These are phyloP conservation scores for Acleris laterana DNA, from an alignment of 2,888 invertebrate genomes.

Conservation along the genomic window DNA sequence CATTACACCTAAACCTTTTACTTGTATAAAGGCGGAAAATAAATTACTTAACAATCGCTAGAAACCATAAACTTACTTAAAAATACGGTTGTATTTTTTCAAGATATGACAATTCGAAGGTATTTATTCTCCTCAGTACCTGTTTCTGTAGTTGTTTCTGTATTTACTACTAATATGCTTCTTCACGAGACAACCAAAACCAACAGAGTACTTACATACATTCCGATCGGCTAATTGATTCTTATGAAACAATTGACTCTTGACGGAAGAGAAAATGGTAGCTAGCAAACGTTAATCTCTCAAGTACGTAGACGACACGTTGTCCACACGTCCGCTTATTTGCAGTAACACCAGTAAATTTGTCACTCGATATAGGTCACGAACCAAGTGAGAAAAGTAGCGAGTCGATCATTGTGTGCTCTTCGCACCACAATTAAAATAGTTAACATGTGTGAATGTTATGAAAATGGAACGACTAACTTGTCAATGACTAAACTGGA, in stretches of 20 bases:
- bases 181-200: too few relatives aligned
- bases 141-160: too few relatives aligned
- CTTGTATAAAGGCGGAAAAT: constrained; percentile 7
- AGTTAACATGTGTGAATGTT: constrained; percentile 54
- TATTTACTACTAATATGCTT: too few relatives aligned
- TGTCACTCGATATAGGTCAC: constrained; percentile 46
- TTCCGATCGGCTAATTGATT: not conserved
- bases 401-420: constrained; percentile 60
- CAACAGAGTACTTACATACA: too few relatives aligned
- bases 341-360: constrained; percentile 30
- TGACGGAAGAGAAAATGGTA: constrained; percentile 27
- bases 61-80: too few relatives aligned
- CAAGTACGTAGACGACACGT: not conserved
- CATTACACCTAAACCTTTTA: not conserved
- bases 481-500: constrained; percentile 32
- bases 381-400: constrained; percentile 60
- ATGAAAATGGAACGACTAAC: constrained; percentile 43
- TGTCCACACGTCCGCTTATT: constrained; percentile 29
- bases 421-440: constrained; percentile 66
- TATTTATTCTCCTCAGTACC: too few relatives aligned
- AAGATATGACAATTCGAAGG: too few relatives aligned
- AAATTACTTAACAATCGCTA: not conserved
- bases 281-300: constrained; percentile 24
- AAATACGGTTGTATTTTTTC: too few relatives aligned
- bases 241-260: not conserved